A percentile compares a stretch with the other conserved stretches of the same genome.
These are phyloP conservation scores for Microtus montanus DNA, from an alignment of 2,113 vertebrate species.

Conservation along the genomic window DNA sequence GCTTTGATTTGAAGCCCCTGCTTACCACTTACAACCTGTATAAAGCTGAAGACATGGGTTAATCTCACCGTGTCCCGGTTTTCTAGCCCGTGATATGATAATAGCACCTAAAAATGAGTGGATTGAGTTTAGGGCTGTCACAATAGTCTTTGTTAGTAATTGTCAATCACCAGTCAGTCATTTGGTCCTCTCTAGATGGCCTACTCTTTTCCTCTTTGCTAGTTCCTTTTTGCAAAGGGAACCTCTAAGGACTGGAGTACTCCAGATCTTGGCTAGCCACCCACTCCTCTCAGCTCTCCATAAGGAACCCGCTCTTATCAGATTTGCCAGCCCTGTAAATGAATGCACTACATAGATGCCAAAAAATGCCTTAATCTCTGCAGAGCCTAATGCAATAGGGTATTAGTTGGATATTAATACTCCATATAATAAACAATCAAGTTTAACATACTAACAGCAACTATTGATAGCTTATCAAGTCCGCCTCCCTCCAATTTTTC, in stretches of 20 bases:
- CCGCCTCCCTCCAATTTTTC: background rate
- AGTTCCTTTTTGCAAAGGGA: background rate
- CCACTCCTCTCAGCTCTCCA: background rate
- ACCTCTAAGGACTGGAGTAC: background rate
- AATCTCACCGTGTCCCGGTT: too few species aligned
- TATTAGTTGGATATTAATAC: background rate
- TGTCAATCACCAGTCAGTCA: background rate
- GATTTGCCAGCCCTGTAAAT: background rate
- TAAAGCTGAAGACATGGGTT: too few species aligned
- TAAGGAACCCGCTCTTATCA: background rate
- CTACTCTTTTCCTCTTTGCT: background rate
- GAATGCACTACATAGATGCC: background rate
- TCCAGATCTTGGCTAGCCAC: background rate
- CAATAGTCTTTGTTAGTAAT: background rate
- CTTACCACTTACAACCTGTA: too few species aligned
- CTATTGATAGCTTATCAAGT: background rate
- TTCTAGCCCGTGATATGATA: too few species aligned
- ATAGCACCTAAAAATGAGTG: too few species aligned
- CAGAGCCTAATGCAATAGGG: background rate
- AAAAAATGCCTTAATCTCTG: background rate
- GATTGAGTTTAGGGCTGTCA: constrained; percentile 9
- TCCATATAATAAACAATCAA: background rate
- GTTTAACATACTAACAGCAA: background rate
- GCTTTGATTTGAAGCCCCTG: too few species aligned
- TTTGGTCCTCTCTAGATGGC: background rate